phyloP scores from a whole-genome alignment of 2,888 invertebrate genomes.

The Drosophila parthenogenetica region DNA sequence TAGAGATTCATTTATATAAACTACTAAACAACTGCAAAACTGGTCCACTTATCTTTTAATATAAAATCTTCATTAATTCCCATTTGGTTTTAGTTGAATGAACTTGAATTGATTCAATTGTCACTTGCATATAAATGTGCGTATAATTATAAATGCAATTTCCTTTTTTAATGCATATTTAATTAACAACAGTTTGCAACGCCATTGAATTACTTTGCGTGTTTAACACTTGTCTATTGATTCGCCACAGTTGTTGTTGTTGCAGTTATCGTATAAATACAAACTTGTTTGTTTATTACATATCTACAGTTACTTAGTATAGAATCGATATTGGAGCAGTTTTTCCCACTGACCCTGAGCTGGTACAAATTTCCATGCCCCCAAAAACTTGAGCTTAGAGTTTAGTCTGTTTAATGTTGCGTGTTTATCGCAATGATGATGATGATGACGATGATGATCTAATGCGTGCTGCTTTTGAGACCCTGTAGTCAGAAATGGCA shows the following conservation, averaged over 20 bases:
- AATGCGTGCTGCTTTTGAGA: slow-evolving; percentile 43
- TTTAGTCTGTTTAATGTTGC: slow-evolving; percentile 47
- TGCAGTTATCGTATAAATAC: background rate
- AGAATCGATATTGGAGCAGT: slow-evolving; percentile 63
- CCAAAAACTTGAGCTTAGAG: slow-evolving; percentile 32
- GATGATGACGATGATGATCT: slow-evolving; percentile 50
- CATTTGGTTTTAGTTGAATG: slow-evolving; percentile 43
- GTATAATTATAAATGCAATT: slow-evolving; percentile 33
- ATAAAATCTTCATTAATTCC: slow-evolving; percentile 2
- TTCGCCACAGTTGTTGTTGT: slow-evolving; percentile 36
- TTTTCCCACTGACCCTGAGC: slow-evolving; percentile 61
- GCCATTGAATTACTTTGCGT: slow-evolving; percentile 33
- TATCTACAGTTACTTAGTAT: slow-evolving; percentile 35
- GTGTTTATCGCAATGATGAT: slow-evolving; percentile 49
- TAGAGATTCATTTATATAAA: background rate
- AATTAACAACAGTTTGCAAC: slow-evolving; percentile 43
- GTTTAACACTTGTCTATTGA: slow-evolving; percentile 61
- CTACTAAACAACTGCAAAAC: background rate
- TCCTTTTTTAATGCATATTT: slow-evolving; percentile 28
- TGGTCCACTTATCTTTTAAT: background rate
- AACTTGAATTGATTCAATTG: slow-evolving; percentile 27
- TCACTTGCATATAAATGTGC: slow-evolving; percentile 20
- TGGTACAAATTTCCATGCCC: slow-evolving; percentile 20
- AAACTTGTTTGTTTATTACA: slow-evolving; percentile 31
- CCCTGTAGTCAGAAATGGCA: background rate